Evolutionary conservation across 1,140 invertebrate genomes (phyloP).

Genomic region (Procambarus clarkii): DNA sequence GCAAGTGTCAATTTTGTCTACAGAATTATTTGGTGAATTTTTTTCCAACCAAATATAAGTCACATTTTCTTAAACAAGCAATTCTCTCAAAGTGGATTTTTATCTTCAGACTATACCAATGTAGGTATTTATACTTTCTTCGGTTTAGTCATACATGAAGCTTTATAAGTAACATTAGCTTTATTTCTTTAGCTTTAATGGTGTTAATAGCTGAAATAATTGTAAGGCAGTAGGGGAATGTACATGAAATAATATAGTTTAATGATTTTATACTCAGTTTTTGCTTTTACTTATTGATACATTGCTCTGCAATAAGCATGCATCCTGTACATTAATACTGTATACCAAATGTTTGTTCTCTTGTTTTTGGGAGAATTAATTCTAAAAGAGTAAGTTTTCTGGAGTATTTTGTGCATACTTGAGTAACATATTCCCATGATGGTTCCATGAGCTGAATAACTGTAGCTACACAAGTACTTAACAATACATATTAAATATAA

Average conservation of each 20-base stretch:
- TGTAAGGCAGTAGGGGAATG: neutral
- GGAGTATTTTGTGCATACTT: neutral
- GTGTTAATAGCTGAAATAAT: neutral
- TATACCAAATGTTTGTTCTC: neutral
- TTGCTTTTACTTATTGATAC: neutral
- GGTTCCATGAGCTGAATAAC: no score
- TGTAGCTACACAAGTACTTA: neutral
- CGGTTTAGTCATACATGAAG: neutral
- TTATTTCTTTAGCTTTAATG: conserved; percentile 6
- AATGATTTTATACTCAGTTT: neutral
- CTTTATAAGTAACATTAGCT: conserved; percentile 8
- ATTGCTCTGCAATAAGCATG: neutral
- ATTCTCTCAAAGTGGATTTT: neutral
- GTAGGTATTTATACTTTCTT: neutral
- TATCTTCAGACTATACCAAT: neutral
- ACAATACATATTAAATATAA: no score
- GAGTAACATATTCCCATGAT: neutral
- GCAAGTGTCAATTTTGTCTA: neutral
- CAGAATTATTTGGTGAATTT: neutral
- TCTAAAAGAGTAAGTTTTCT: neutral
- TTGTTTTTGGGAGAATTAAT: neutral
- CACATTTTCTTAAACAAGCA: neutral
- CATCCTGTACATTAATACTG: neutral
- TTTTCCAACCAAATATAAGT: neutral
- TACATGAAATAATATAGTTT: neutral